These are phyloP conservation scores for Bucorvus abyssinicus DNA, from an alignment of 2,797 vertebrate genomes.

Conservation along the genomic window DNA sequence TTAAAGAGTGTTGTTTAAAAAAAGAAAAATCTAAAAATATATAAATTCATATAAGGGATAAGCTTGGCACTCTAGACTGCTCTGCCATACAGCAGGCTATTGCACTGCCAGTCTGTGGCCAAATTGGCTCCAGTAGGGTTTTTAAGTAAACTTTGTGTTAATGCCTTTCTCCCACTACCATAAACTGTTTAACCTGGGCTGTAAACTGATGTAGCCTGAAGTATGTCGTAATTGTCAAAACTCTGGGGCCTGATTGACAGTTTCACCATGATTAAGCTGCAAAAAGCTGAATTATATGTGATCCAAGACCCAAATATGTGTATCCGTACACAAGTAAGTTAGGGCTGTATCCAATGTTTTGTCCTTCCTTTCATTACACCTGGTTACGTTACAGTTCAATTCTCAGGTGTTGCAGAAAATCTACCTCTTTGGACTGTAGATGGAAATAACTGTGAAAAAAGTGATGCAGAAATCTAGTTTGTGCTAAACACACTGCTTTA, in stretches of 20 bases:
- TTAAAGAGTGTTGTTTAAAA: background rate
- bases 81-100: constrained; percentile 61
- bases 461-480: constrained; percentile 83
- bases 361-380: constrained; percentile 74
- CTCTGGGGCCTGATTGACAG: constrained; percentile 29
- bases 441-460: constrained; percentile 90
- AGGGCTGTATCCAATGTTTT: constrained; percentile 52
- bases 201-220: constrained; percentile 41
- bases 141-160: background rate
- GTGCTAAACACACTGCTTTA: constrained; percentile 84
- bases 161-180: constrained; percentile 56
- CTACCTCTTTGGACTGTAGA: constrained; percentile 93
- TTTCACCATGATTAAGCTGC: constrained; percentile 52
- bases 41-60: background rate
- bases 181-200: constrained; percentile 19
- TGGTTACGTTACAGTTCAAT: constrained; percentile 82
- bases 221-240: background rate
- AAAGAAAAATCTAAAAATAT: background rate
- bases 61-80: constrained; percentile 20
- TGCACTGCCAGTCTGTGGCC: constrained; percentile 65
- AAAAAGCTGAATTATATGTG: background rate
- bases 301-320: constrained; percentile 11
- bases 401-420: constrained; percentile 95
- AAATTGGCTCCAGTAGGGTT: constrained; percentile 41
- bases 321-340: constrained; percentile 35